Percentiles rank a stretch among this genome's conserved stretches.
These are phyloP conservation scores for Drosophila pandora DNA, from an alignment of 1,140 invertebrate species.

Conservation along the genomic window DNA sequence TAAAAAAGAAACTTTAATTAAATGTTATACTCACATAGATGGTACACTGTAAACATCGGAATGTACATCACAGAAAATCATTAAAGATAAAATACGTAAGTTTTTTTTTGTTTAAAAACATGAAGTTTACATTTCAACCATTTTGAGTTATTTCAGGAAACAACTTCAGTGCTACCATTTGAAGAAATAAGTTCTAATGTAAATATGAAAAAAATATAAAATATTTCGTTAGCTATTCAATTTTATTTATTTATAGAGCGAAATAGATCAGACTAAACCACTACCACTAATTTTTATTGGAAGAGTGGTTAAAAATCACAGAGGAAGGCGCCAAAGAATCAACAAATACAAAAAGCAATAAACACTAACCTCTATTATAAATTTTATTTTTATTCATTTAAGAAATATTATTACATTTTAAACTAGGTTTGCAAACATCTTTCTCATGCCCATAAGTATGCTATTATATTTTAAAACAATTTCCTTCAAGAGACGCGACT, in stretches of 20 bases:
- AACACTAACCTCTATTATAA: not conserved
- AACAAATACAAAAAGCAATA: not conserved
- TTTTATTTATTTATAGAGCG: not conserved
- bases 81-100: not conserved
- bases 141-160: not conserved
- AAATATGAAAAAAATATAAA: not conserved
- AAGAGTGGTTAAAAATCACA: not conserved
- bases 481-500: not conserved
- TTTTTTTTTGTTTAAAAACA: not conserved
- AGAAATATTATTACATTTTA: not conserved
- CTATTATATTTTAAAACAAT: not conserved
- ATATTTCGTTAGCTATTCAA: not conserved
- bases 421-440: not conserved
- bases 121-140: too few species aligned
- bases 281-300: not conserved
- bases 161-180: not conserved
- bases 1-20: not conserved
- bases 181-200: not conserved
- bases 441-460: constrained; percentile 13
- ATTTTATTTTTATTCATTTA: not conserved
- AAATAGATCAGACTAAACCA: not conserved
- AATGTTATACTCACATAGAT: not conserved
- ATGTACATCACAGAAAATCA: not conserved
- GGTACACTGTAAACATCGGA: not conserved
- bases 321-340: not conserved